These are phyloP conservation scores for Drosophila chauvacae DNA, from an alignment of 1,140 invertebrate species.

Conservation along the genomic window DNA sequence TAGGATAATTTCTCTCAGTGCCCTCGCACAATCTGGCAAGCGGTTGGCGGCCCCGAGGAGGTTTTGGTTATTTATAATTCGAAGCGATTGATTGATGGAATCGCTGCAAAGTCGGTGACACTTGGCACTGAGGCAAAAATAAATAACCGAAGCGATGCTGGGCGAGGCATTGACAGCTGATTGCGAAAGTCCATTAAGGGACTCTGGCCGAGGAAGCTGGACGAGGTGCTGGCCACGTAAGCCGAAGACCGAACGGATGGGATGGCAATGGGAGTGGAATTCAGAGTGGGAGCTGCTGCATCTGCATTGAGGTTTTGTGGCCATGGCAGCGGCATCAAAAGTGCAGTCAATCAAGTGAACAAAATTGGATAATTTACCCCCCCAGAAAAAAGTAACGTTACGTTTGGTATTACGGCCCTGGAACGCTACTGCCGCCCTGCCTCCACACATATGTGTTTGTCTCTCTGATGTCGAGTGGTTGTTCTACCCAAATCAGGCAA, in stretches of 20 bases:
- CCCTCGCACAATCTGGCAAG: conserved; percentile 42
- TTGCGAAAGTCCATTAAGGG: conserved; percentile 79
- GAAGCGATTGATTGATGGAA: conserved; percentile 79
- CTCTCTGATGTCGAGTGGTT: conserved; percentile 27
- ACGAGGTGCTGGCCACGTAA: conserved; percentile 45
- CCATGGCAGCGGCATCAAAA: conserved; percentile 65
- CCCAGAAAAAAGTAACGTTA: conserved; percentile 45
- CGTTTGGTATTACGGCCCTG: conserved; percentile 36
- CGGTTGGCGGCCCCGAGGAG: conserved; percentile 42
- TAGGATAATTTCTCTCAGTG: conserved; percentile 6
- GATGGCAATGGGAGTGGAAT: conserved; percentile 5
- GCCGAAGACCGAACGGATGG: conserved; percentile 4
- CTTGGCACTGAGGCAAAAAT: conserved; percentile 80
- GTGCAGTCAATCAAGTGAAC: conserved; percentile 79
- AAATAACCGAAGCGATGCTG: conserved; percentile 68
- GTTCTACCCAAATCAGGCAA: conserved; percentile 37
- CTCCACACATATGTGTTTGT: not conserved
- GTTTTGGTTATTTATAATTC: conserved; percentile 80
- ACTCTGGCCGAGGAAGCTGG: conserved; percentile 28
- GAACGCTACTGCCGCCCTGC: not conserved
- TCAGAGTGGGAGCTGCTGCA: conserved; percentile 36
- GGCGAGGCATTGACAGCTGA: conserved; percentile 78
- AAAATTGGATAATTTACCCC: conserved; percentile 69
- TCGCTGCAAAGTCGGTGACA: conserved; percentile 79
- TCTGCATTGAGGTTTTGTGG: conserved; percentile 57